These are phyloP conservation scores for Mastigias papua DNA, from an alignment of 30 jellyfish, hydroid and myxozoan genomes.

Conservation along the genomic window DNA sequence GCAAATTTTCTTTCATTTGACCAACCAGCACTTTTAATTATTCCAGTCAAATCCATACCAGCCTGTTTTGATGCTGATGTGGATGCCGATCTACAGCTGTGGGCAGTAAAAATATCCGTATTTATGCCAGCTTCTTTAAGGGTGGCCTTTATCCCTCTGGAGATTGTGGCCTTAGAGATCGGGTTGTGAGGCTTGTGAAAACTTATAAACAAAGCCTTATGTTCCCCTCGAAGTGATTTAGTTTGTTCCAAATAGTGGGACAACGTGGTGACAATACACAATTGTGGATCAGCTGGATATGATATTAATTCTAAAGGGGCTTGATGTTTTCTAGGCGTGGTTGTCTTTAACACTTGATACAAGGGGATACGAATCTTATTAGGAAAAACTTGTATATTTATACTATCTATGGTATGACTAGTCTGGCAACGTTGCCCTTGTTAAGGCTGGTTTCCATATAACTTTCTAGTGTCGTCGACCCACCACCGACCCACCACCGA, in stretches of 20 bases:
- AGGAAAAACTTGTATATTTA: background rate
- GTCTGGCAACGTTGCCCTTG: constrained; percentile 69
- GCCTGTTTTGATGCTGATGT: no score
- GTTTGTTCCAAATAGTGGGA: constrained; percentile 8
- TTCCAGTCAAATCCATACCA: constrained; percentile 11
- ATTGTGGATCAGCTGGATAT: no score
- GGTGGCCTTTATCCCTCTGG: constrained; percentile 32
- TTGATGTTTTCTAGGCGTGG: constrained; percentile 45
- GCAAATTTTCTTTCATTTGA: no score
- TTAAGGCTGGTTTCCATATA: no score
- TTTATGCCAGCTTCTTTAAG: constrained; percentile 24
- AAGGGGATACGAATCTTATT: background rate
- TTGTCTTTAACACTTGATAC: background rate
- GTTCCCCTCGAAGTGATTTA: no score
- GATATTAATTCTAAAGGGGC: constrained; percentile 31
- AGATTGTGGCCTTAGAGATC: background rate
- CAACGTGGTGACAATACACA: constrained; percentile 28
- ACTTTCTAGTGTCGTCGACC: no score
- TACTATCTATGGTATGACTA: constrained; percentile 13
- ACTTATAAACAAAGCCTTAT: constrained; percentile 20
- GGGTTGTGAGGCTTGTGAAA: constrained; percentile 39
- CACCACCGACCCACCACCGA: no score
- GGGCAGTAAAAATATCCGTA: no score
- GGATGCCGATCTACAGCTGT: no score
- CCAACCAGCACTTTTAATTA: constrained; percentile 38